Base-by-base conservation (phyloP, 2,113 vertebrate species). In the Nestor notabilis region DNA sequence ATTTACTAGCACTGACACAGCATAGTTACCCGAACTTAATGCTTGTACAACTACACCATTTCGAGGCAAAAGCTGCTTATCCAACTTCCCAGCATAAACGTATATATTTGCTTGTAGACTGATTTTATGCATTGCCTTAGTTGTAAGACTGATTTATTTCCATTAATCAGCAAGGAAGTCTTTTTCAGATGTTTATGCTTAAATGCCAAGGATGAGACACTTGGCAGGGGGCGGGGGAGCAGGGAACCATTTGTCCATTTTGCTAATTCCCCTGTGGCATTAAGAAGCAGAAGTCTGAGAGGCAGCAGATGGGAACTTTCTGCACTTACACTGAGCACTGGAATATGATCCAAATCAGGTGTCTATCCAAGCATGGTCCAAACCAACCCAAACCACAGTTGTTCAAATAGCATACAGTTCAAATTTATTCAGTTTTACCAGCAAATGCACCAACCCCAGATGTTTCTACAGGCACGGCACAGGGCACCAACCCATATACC, bases 161-260 rank as follows among this genome's bases (percentile, higher is more conserved):
- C 55, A 52, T 47, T 65, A 85, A 83, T 56, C 80, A 20, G 20
- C 71, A 58, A 50, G 46, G 3, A 2, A 56, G 0, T 0, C 25
- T 91, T 86, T 69, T 90, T 50, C 13, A 53, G 44, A 60, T 68
- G 8, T 78, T 88, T 76, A 50, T 41, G 35, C 27, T 83, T 74
- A 80, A 77, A 70, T 50, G 46, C 5, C 39, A 74, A 70, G 37
- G 24, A 77, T 66, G 80, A 90, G 41, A 56, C 23, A 46, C 27
- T 20, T 5, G 0, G 10, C 15, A 18, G 12, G 13, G 18, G 21
- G 20, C 5, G 0, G 19, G 23, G 23, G n/a, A n/a, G n/a, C n/a
- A n/a, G 58, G 15, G 35, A 6, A 35, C 24, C 33, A 49, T 60
- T 69, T 83, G 27, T 64, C 71, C 21, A 29, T 87, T 77, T 92